These are phyloP conservation scores for Oryzias curvinotus DNA, from an alignment of 2,113 vertebrate genomes.

Conservation along the genomic window DNA sequence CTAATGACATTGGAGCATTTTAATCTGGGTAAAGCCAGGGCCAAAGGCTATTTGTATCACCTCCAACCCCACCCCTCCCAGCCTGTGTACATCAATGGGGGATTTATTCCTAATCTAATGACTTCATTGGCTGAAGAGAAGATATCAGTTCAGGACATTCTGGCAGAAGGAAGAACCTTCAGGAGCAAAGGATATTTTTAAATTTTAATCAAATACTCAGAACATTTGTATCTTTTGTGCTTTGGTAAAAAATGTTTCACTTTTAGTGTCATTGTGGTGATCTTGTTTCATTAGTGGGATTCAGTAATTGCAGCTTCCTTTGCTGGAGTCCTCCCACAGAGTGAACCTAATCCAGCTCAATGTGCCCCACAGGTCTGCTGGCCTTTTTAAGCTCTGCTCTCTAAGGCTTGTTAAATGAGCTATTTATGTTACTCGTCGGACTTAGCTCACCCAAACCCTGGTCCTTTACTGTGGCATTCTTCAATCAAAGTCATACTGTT, in stretches of 20 bases:
- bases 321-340: conserved; percentile 45
- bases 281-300: conserved; percentile 31
- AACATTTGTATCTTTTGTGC: too few species aligned
- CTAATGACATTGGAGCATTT: conserved; percentile 73
- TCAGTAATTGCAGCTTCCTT: conserved; percentile 43
- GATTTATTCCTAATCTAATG: conserved; percentile 78
- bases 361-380: conserved; percentile 64
- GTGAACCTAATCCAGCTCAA: conserved; percentile 74
- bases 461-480: conserved; percentile 39
- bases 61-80: conserved; percentile 64
- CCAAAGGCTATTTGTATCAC: conserved; percentile 74
- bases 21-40: conserved; percentile 75
- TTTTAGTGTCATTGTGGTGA: not conserved
- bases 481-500: not conserved
- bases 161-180: conserved; percentile 35
- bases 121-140: conserved; percentile 62
- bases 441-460: conserved; percentile 62
- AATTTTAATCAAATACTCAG: conserved; percentile 3
- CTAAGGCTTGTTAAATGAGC: conserved; percentile 76
- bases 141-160: conserved; percentile 44
- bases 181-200: conserved; percentile 23
- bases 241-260: not conserved
- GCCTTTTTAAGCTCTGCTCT: conserved; percentile 74
- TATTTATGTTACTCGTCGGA: conserved; percentile 71
- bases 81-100: conserved; percentile 61